Evolutionary conservation across 2,888 invertebrate genomes (phyloP).

Genomic region (Thymelicus acteon): DNA sequence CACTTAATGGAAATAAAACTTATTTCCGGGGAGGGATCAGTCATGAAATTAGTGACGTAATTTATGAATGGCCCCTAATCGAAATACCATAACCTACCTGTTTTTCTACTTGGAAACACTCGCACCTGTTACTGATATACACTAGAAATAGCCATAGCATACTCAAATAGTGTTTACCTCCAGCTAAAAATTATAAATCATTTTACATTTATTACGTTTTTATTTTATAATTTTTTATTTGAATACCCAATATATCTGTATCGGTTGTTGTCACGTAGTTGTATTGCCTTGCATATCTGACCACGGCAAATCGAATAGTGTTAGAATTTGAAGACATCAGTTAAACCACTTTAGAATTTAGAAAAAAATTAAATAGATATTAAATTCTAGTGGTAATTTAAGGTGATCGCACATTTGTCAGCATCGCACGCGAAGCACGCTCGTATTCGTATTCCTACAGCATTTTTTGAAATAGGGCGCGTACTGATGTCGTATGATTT

Average conservation of each 20-base stretch:
- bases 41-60: too few relatives aligned
- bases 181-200: conserved; percentile 35
- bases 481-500: too few relatives aligned
- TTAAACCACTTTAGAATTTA: too few relatives aligned
- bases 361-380: too few relatives aligned
- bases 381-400: too few relatives aligned
- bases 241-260: not conserved
- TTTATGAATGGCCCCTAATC: not conserved
- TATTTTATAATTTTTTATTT: conserved; percentile 14
- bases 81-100: conserved; percentile 11
- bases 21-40: too few relatives aligned
- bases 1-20: too few relatives aligned
- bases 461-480: too few relatives aligned
- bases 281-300: not conserved
- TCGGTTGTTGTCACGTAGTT: too few relatives aligned
- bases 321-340: not conserved
- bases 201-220: conserved; percentile 31
- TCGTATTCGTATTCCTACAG: too few relatives aligned
- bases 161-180: conserved; percentile 33
- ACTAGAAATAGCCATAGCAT: conserved; percentile 37
- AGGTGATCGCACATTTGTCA: too few relatives aligned
- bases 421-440: too few relatives aligned
- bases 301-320: not conserved
- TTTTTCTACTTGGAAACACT: conserved; percentile 28
- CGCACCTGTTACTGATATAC: conserved; percentile 37